These are phyloP conservation scores for Macrostomum cliftonense DNA, from an alignment of 2,888 invertebrate genomes.

Conservation along the genomic window DNA sequence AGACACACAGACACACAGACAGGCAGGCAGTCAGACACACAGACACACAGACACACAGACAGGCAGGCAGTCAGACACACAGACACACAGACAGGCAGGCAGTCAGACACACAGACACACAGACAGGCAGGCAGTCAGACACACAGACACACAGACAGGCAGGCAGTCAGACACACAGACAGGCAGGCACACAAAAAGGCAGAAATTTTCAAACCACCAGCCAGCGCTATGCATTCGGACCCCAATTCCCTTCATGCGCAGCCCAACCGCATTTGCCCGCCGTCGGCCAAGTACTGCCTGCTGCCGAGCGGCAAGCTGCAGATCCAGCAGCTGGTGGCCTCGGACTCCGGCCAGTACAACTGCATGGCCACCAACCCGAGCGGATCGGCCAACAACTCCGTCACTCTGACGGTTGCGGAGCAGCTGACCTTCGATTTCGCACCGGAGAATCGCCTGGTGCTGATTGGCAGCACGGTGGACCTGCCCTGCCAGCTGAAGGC, in stretches of 20 bases:
- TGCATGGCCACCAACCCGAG: slow-evolving; percentile 21
- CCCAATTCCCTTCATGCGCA: neutral
- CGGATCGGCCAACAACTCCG: slow-evolving; percentile 15
- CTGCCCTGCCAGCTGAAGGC: slow-evolving; percentile 65
- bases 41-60: no score
- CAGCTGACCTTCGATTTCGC: neutral
- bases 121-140: no score
- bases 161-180: no score
- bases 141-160: no score
- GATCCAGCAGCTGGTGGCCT: slow-evolving; percentile 43
- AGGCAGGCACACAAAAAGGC: no score
- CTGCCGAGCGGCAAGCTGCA: slow-evolving; percentile 66
- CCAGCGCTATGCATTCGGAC: no score
- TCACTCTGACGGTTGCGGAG: slow-evolving; percentile 3
- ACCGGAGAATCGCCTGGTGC: slow-evolving; percentile 7
- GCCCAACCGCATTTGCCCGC: neutral
- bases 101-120: no score
- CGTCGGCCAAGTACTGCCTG: slow-evolving; percentile 37
- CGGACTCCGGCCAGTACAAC: slow-evolving; percentile 21
- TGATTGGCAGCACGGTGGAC: slow-evolving; percentile 10
- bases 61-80: no score
- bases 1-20: no score
- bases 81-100: no score
- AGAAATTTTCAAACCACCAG: no score
- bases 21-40: no score